A percentile compares a stretch with the other conserved stretches of the same genome.
These are phyloP conservation scores for Bombyx huttoni DNA, from an alignment of 2,888 invertebrate genomes.

Conservation along the genomic window DNA sequence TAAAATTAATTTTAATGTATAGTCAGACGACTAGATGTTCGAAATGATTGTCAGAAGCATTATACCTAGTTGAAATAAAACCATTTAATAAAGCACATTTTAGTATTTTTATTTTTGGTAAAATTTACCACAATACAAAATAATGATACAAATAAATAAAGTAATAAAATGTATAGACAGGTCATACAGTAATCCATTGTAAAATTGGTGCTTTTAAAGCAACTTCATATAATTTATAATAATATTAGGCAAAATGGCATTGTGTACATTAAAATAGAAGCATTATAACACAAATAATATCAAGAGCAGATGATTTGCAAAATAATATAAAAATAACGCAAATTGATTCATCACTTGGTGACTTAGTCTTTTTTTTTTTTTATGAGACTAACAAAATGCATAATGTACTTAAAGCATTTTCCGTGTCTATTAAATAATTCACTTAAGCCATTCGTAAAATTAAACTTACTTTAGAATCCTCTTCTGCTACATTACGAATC, in stretches of 20 bases:
- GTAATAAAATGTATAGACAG: conserved; percentile 71
- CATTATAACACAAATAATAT: conserved; percentile 68
- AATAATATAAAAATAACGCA: conserved; percentile 38
- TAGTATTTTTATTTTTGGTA: conserved; percentile 73
- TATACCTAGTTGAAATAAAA: conserved; percentile 23
- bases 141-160: conserved; percentile 72
- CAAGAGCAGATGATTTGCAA: conserved; percentile 56
- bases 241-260: conserved; percentile 73
- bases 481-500: conserved; percentile 9
- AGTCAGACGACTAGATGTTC: too few relatives aligned
- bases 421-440: conserved; percentile 21
- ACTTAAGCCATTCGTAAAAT: conserved; percentile 24
- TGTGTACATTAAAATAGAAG: conserved; percentile 71
- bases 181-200: conserved; percentile 71
- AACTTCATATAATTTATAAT: conserved; percentile 71
- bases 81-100: conserved; percentile 64
- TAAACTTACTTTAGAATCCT: conserved; percentile 6
- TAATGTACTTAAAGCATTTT: conserved; percentile 42
- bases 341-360: conserved; percentile 63
- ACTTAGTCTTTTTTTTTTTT: conserved; percentile 55
- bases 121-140: conserved; percentile 72
- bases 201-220: conserved; percentile 73
- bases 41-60: too few relatives aligned
- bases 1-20: too few relatives aligned
- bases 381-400: conserved; percentile 52